Conservation (phyloP, 2,888 invertebrate species). For the Aproaerema taeniolella region DNA sequence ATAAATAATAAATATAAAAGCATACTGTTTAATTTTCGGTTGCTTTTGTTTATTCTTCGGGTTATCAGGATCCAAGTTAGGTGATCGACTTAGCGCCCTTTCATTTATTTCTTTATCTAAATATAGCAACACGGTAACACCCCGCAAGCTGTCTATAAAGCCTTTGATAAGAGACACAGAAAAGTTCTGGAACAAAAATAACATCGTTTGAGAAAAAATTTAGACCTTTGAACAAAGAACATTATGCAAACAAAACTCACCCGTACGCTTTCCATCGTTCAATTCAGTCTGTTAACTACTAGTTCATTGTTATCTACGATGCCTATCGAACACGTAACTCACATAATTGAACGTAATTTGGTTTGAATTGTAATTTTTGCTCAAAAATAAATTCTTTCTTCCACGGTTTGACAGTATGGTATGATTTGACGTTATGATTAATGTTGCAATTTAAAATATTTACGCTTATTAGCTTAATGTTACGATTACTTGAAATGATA, state of each 20-base stretch:
- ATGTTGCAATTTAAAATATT: too few species aligned
- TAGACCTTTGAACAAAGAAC: constrained; percentile 20
- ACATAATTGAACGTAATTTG: constrained; percentile 16
- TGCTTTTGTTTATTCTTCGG: constrained; percentile 61
- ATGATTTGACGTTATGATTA: too few species aligned
- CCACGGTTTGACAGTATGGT: constrained; percentile 8
- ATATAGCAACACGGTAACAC: constrained; percentile 85
- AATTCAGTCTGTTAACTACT: constrained; percentile 23
- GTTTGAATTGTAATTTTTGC: constrained; percentile 9
- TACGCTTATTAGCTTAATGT: too few species aligned
- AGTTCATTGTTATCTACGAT: constrained; percentile 32
- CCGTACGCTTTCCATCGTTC: constrained; percentile 52
- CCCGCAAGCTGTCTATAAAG: constrained; percentile 87
- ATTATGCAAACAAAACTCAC: constrained; percentile 28
- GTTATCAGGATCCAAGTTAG: constrained; percentile 62
- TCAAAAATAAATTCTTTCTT: constrained; percentile 10
- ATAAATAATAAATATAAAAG: too few species aligned
- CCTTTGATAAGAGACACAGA: constrained; percentile 82
- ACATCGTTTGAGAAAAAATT: constrained; percentile 20
- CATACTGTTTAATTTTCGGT: constrained; percentile 73
- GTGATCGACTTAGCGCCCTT: constrained; percentile 73
- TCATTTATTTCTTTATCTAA: constrained; percentile 88
- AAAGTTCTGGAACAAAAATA: constrained; percentile 77
- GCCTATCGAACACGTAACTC: constrained; percentile 12
- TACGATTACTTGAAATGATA: too few species aligned